Conservation (phyloP, 1,140 invertebrate genomes). For the Branchinecta lynchi region DNA sequence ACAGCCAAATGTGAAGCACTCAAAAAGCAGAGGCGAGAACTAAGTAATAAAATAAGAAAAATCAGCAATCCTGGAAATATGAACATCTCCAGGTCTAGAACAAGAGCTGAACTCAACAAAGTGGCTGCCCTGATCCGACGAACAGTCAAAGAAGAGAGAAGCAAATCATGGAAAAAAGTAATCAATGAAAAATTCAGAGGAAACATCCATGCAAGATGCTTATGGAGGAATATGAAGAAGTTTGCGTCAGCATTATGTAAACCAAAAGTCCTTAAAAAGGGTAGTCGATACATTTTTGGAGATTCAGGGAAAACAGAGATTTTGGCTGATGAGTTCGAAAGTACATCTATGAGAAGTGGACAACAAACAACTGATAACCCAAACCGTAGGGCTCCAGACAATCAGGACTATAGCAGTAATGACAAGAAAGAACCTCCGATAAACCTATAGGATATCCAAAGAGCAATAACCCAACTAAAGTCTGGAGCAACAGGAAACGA, state of each 20-base stretch:
- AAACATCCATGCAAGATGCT: constrained; percentile 1
- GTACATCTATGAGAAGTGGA: background rate
- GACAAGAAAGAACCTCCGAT: constrained; percentile 4
- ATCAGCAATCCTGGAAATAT: no score
- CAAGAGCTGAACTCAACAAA: background rate
- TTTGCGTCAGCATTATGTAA: background rate
- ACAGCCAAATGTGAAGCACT: no score
- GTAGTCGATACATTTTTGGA: background rate
- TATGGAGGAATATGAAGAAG: constrained; percentile 1
- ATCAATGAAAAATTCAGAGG: no score
- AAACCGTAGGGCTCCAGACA: background rate
- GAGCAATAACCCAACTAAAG: background rate
- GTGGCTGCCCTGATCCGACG: background rate
- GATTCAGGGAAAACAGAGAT: constrained; percentile 5
- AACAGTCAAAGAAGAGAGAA: background rate
- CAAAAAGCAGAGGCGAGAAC: no score
- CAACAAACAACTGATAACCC: constrained; percentile 1
- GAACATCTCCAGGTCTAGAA: background rate
- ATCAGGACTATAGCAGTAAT: constrained; percentile 1
- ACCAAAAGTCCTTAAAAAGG: background rate
- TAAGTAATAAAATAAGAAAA: no score
- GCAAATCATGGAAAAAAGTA: background rate
- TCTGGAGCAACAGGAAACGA: background rate
- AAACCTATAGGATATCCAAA: background rate
- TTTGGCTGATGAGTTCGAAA: constrained; percentile 10